Conservation (phyloP, 2,888 invertebrate genomes). For the Leptopterna dolabrata region DNA sequence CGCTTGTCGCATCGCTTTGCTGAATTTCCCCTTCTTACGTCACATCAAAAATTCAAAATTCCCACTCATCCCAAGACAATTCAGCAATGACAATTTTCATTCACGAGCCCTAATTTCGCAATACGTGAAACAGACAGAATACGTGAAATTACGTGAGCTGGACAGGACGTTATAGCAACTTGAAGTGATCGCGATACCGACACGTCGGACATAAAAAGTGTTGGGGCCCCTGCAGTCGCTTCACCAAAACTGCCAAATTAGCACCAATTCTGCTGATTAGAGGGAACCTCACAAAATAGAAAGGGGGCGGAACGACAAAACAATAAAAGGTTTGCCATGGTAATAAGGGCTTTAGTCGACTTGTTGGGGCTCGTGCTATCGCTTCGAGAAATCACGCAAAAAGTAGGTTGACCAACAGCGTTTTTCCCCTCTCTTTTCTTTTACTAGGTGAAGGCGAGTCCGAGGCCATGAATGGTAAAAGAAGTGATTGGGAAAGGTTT, state of each 20-base stretch:
- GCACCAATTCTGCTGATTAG: neutral
- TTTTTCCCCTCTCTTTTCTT: neutral
- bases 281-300: neutral
- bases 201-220: too few relatives aligned
- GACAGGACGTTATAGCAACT: too few relatives aligned
- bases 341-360: slow-evolving; percentile 3
- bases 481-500: slow-evolving; percentile 44
- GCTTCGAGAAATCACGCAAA: neutral
- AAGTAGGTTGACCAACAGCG: slow-evolving; percentile 7
- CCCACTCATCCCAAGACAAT: too few relatives aligned
- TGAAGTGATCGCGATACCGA: too few relatives aligned
- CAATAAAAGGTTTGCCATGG: neutral
- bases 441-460: neutral
- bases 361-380: neutral
- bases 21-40: too few relatives aligned
- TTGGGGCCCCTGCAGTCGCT: too few relatives aligned
- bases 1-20: too few relatives aligned
- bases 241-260: neutral
- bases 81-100: too few relatives aligned
- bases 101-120: too few relatives aligned
- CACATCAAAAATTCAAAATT: too few relatives aligned
- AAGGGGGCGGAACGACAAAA: neutral
- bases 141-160: too few relatives aligned
- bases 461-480: slow-evolving; percentile 38
- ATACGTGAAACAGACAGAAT: too few relatives aligned